These are phyloP conservation scores for Agrypnia vestita DNA, from an alignment of 1,140 invertebrate species.

Conservation along the genomic window DNA sequence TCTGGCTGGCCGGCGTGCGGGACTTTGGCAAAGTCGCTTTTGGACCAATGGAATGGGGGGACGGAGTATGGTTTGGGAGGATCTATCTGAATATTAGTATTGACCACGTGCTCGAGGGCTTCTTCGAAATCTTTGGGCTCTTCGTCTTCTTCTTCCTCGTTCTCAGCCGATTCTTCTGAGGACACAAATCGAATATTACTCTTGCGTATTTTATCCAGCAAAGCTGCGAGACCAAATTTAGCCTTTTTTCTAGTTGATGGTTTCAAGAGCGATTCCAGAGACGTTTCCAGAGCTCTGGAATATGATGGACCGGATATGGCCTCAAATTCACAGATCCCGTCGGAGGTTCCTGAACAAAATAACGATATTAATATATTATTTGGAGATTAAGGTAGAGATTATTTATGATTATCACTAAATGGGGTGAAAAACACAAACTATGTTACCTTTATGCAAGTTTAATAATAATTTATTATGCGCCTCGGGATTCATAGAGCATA, in stretches of 20 bases:
- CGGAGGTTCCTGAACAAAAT: constrained; percentile 45
- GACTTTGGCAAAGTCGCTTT: constrained; percentile 65
- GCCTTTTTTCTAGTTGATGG: constrained; percentile 54
- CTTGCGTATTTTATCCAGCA: constrained; percentile 55
- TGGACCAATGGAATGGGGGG: constrained; percentile 69
- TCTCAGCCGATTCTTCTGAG: constrained; percentile 64
- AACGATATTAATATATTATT: too few relatives aligned
- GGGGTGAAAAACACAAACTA: too few relatives aligned
- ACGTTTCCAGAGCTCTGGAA: constrained; percentile 57
- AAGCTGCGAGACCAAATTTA: constrained; percentile 52
- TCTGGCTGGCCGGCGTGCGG: constrained; percentile 67
- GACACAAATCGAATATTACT: constrained; percentile 52
- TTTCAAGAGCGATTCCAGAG: constrained; percentile 55
- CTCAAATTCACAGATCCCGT: constrained; percentile 63
- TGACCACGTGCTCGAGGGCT: constrained; percentile 56
- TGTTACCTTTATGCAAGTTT: too few relatives aligned
- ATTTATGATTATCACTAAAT: too few relatives aligned
- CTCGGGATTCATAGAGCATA: too few relatives aligned
- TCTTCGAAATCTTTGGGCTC: constrained; percentile 64
- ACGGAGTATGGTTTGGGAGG: constrained; percentile 53
- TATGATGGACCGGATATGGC: constrained; percentile 69
- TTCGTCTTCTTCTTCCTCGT: constrained; percentile 66
- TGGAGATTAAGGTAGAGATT: too few relatives aligned
- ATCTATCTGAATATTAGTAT: constrained; percentile 57
- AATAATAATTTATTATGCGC: too few relatives aligned